Percentiles rank a stretch among this genome's conserved stretches.
phyloP scores from a whole-genome alignment of 1,140 invertebrate species.

The Drosophila sulfurigaster region DNA sequence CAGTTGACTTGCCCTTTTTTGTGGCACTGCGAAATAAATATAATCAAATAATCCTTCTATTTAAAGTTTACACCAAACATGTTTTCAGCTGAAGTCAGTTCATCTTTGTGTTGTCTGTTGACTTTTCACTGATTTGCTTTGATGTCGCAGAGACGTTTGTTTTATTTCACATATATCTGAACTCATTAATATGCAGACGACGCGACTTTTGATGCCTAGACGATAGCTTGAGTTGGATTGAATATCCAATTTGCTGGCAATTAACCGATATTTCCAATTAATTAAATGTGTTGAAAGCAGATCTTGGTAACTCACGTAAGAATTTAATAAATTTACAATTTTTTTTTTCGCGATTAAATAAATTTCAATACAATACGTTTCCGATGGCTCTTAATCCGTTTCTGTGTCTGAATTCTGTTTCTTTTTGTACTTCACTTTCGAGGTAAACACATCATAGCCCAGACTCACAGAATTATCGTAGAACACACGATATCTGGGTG shows the following conservation, averaged over 20 bases:
- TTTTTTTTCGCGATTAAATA: not conserved
- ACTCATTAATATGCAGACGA: conserved; percentile 11
- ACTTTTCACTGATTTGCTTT: conserved; percentile 21
- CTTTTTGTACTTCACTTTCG: conserved; percentile 89
- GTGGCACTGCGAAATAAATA: not conserved
- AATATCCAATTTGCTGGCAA: not conserved
- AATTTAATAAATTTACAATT: not conserved
- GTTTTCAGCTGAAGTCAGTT: conserved; percentile 10
- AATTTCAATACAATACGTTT: not conserved
- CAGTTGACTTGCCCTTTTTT: conserved; percentile 1
- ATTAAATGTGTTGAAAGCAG: not conserved
- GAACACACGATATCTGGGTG: conserved; percentile 92
- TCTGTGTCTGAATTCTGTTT: conserved; percentile 4
- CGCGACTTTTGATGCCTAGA: not conserved
- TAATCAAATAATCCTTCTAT: conserved; percentile 27
- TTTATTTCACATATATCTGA: not conserved
- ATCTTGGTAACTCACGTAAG: not conserved
- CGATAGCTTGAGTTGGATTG: not conserved
- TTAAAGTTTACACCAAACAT: conserved; percentile 30
- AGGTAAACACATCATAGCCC: conserved; percentile 95
- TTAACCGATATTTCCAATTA: not conserved
- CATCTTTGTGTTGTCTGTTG: not conserved
- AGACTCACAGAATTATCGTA: conserved; percentile 95
- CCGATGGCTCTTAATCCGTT: not conserved
- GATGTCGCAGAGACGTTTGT: conserved; percentile 15